Evolutionary conservation across 1,140 invertebrate species (phyloP).

Genomic region (Drosophila burlai): DNA sequence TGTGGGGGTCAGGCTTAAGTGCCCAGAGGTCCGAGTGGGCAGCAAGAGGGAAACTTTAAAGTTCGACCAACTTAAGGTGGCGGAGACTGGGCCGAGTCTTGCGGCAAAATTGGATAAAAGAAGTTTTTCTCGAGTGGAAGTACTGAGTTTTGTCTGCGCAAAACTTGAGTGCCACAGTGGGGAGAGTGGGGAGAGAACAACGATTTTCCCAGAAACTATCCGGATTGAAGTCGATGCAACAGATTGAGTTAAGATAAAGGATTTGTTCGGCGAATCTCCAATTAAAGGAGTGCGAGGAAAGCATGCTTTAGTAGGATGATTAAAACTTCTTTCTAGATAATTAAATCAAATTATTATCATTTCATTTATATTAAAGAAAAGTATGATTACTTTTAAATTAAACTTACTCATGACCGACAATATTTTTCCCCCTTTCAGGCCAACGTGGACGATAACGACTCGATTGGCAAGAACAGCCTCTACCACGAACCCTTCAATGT

Average conservation of each 20-base stretch:
- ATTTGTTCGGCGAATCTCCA: constrained; percentile 8
- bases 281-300: constrained; percentile 7
- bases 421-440: constrained; percentile 39
- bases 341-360: neutral
- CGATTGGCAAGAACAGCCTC: constrained; percentile 85
- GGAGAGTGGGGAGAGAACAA: neutral
- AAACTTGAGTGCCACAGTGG: constrained; percentile 21
- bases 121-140: constrained; percentile 39
- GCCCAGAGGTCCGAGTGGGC: constrained; percentile 22
- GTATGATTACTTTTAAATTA: neutral
- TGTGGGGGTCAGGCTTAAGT: constrained; percentile 60
- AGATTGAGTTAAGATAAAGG: constrained; percentile 21
- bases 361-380: neutral
- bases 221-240: constrained; percentile 9
- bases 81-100: constrained; percentile 18
- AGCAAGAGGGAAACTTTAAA: constrained; percentile 55
- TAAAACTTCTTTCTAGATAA: neutral
- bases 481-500: constrained; percentile 86
- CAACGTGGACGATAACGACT: constrained; percentile 85
- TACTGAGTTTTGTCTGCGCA: constrained; percentile 14
- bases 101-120: constrained; percentile 44
- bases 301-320: neutral
- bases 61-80: constrained; percentile 29
- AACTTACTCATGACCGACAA: neutral
- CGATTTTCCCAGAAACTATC: constrained; percentile 14